Evolutionary conservation across 2,888 invertebrate genomes (phyloP).

Genomic region (Teleogryllus oceanicus): DNA sequence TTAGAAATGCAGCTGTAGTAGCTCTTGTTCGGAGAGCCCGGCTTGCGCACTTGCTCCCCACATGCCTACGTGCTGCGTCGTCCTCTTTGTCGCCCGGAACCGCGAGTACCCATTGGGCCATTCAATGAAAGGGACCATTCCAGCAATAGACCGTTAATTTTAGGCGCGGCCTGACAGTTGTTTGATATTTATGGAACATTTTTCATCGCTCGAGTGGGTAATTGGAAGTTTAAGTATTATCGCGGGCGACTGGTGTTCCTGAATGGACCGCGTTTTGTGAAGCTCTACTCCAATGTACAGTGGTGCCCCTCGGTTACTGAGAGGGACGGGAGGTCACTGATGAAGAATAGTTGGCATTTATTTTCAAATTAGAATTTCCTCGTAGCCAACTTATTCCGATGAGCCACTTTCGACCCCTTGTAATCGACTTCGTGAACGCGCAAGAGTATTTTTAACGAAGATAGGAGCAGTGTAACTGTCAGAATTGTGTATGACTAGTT

Average conservation of each 20-base stretch:
- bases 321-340: no score
- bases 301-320: no score
- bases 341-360: no score
- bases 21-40: no score
- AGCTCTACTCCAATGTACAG: not conserved
- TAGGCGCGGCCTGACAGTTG: constrained; percentile 6
- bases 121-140: not conserved
- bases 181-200: not conserved
- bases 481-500: no score
- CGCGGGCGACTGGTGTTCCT: not conserved
- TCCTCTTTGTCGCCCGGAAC: not conserved
- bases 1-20: no score
- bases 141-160: not conserved
- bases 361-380: no score
- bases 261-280: not conserved
- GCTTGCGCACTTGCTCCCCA: not conserved
- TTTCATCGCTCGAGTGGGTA: constrained; percentile 9
- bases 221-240: constrained; percentile 18
- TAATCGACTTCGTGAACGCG: no score
- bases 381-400: no score
- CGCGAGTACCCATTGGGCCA: not conserved
- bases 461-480: no score
- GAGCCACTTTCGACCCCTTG: no score
- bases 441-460: no score
- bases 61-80: not conserved